These are phyloP conservation scores for Poeciliopsis infans DNA, from an alignment of 2,797 vertebrate species.

Conservation along the genomic window DNA sequence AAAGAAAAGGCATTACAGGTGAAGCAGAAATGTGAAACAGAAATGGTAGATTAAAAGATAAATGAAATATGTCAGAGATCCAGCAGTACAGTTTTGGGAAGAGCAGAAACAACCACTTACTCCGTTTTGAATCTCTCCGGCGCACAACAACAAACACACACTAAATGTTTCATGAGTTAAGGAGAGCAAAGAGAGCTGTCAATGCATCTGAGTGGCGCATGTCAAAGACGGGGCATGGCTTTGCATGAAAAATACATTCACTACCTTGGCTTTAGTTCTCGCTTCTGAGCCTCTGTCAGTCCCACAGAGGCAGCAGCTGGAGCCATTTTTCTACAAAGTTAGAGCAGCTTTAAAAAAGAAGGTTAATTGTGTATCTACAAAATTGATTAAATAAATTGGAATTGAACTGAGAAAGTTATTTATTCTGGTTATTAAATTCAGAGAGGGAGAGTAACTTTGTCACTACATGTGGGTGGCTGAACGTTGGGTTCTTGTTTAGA, in stretches of 20 bases:
- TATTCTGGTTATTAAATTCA: neutral
- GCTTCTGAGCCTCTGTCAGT: constrained; percentile 25
- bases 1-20: constrained; percentile 16
- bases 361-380: neutral
- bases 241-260: constrained; percentile 26
- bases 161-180: constrained; percentile 30
- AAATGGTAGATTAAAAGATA: constrained; percentile 29
- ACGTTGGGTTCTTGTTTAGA: neutral
- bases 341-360: too few relatives aligned
- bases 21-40: constrained; percentile 39
- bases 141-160: constrained; percentile 23
- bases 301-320: constrained; percentile 13
- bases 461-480: neutral
- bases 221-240: constrained; percentile 26
- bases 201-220: neutral
- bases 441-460: neutral
- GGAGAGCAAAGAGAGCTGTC: constrained; percentile 12
- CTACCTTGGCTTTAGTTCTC: constrained; percentile 27
- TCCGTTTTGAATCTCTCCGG: neutral
- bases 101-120: constrained; percentile 10
- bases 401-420: neutral
- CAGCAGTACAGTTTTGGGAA: constrained; percentile 1
- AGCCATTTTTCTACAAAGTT: constrained; percentile 7
- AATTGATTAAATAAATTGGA: neutral
- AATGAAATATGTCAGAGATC: constrained; percentile 37